Percentiles rank a stretch among this genome's conserved stretches.
These are phyloP conservation scores for Cyanistes caeruleus DNA, from an alignment of 2,113 vertebrate species.

Conservation along the genomic window DNA sequence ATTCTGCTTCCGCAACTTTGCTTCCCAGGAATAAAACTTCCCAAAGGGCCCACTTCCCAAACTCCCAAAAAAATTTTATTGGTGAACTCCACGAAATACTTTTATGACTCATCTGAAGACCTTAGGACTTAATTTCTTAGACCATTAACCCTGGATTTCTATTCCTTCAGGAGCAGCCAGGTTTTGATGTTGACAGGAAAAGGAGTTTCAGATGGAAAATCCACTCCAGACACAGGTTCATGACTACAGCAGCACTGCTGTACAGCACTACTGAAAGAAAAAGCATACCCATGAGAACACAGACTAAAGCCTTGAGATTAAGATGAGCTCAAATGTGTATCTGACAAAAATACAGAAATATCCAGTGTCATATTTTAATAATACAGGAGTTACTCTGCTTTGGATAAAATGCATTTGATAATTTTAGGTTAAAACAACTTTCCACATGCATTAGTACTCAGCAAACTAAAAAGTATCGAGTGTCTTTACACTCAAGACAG, in stretches of 20 bases:
- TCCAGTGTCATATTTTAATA: background rate
- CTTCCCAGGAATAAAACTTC: background rate
- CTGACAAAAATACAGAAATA: conserved; percentile 38
- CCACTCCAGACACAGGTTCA: background rate
- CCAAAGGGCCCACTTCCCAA: background rate
- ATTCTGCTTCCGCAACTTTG: background rate
- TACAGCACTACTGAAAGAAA: background rate
- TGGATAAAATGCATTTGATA: background rate
- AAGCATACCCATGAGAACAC: background rate
- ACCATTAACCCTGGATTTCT: background rate
- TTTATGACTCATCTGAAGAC: background rate
- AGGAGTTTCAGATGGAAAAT: background rate
- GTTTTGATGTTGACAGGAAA: background rate
- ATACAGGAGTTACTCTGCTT: conserved; percentile 7
- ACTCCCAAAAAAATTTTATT: background rate
- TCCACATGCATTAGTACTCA: background rate
- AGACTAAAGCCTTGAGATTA: background rate
- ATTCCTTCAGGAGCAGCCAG: background rate
- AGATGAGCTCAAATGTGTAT: conserved; percentile 8
- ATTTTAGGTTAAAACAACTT: conserved; percentile 29
- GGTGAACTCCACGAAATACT: background rate
- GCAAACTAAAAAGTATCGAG: background rate
- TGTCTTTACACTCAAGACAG: background rate
- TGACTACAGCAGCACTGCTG: background rate
- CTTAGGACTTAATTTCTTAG: background rate